Evolutionary conservation across 2,113 vertebrate species (phyloP), one percentile per base, ranked within the genome.

Genomic region (Pao palembangensis): DNA sequence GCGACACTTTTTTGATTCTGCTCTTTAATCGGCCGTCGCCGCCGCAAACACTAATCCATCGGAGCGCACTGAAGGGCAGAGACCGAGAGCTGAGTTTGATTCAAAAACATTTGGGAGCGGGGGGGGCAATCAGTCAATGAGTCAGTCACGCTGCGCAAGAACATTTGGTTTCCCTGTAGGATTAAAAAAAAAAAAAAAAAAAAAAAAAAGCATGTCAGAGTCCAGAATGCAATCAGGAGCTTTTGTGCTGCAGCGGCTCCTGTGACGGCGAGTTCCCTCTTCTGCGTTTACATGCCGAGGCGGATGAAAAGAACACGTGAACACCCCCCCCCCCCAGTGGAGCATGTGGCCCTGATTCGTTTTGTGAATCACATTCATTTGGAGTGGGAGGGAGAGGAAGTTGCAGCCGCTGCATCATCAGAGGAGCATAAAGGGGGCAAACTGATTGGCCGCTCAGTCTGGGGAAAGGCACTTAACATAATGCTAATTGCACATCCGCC

Each of bases 401-500:
- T 75, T 13, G 48, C 51, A 42, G 67, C 70, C 79, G 69, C 74
- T 61, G 60, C 78, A 82, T 84, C 81, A 79, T 76, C 71, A 61
- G 61, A 52, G 52, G 67, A 78, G 78, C 64, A 66, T 65, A 85
- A 73, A 81, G 76, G 85, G 25, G 78, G 78, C 62, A 75, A 85
- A 79, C 56, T 87, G 85, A 88, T 88, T 88, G 83, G 82, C 85
- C 82, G 66, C 67, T 12, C 79, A 83, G 81, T 79, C 79, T 72
- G 75, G 78, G 70, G 74, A 78, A 72, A 86, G 81, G 68, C 79
- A 83, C 80, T 87, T 87, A 79, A 78, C 86, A 85, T 85, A 75
- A 88, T 84, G 80, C 81, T 89, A 89, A 90, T 89, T 87, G 85
- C 84, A 77, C 85, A 87, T 88, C 87, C 81, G 80, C 78, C 7